Evolutionary conservation across 2,888 invertebrate genomes (phyloP).

Genomic region (Chrysolina oricalcia): DNA sequence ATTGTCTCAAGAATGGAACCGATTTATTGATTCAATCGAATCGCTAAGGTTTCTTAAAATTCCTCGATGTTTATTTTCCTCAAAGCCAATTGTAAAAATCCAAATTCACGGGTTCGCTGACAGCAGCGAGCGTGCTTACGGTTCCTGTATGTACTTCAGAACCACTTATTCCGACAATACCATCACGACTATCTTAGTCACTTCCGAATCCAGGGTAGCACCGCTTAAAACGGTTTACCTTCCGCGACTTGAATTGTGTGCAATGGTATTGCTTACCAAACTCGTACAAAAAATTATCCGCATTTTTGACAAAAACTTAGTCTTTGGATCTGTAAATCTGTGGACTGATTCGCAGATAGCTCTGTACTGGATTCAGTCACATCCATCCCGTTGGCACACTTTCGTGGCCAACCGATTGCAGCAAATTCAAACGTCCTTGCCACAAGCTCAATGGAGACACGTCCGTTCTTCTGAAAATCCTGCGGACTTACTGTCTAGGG

Average conservation of each 20-base stretch:
- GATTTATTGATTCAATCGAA: conserved; percentile 11
- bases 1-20: conserved; percentile 19
- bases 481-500: conserved; percentile 21
- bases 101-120: conserved; percentile 27
- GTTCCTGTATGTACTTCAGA: conserved; percentile 22
- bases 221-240: conserved; percentile 15
- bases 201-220: conserved; percentile 16
- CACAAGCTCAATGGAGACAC: conserved; percentile 10
- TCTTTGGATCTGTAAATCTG: conserved; percentile 18
- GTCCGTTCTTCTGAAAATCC: conserved; percentile 19
- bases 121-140: conserved; percentile 22
- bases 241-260: conserved; percentile 18
- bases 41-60: conserved; percentile 18
- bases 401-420: conserved; percentile 23
- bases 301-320: conserved; percentile 8
- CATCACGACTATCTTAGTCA: conserved; percentile 4
- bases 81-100: conserved; percentile 2
- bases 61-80: conserved; percentile 15
- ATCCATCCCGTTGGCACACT: conserved; percentile 6
- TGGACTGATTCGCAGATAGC: conserved; percentile 23
- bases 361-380: conserved; percentile 6
- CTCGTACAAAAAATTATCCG: conserved; percentile 42
- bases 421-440: conserved; percentile 25
- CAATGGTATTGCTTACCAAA: conserved; percentile 6
- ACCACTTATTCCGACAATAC: conserved; percentile 21